A percentile compares a stretch with the other conserved stretches of the same genome.
These are phyloP conservation scores for Leistus spinibarbis DNA, from an alignment of 2,888 invertebrate genomes.

Conservation along the genomic window DNA sequence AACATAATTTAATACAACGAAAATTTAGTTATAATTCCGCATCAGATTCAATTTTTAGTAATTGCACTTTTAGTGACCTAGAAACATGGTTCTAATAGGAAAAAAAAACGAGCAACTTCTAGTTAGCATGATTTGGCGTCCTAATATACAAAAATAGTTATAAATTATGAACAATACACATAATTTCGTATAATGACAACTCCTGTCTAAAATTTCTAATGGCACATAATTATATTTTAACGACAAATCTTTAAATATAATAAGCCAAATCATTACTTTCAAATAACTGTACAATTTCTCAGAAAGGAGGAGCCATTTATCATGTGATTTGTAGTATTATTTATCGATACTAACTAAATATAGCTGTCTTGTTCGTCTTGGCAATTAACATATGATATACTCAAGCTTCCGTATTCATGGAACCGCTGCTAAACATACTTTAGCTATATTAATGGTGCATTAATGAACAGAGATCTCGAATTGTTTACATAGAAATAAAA, in stretches of 20 bases:
- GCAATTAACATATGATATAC: too few species aligned
- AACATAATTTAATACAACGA: neutral
- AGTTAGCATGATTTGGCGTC: neutral
- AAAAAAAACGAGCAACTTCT: neutral
- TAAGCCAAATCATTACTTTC: neutral
- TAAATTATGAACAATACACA: neutral
- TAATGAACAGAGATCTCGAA: too few species aligned
- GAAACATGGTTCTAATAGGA: neutral
- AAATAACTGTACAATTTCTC: neutral
- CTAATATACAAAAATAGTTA: neutral
- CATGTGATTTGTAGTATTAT: neutral
- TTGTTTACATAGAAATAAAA: too few species aligned
- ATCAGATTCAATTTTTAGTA: neutral
- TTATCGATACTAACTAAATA: too few species aligned
- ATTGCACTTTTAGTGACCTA: neutral
- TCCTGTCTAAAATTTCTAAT: neutral
- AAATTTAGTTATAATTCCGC: neutral
- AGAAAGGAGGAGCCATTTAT: neutral
- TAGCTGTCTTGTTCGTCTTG: too few species aligned
- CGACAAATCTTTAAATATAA: neutral
- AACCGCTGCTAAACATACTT: too few species aligned
- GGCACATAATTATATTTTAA: neutral
- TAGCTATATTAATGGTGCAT: too few species aligned
- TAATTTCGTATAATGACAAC: neutral
- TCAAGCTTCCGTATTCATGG: too few species aligned